Evolutionary conservation across 1,140 invertebrate genomes (phyloP).

Genomic region (Aphis craccivora): DNA sequence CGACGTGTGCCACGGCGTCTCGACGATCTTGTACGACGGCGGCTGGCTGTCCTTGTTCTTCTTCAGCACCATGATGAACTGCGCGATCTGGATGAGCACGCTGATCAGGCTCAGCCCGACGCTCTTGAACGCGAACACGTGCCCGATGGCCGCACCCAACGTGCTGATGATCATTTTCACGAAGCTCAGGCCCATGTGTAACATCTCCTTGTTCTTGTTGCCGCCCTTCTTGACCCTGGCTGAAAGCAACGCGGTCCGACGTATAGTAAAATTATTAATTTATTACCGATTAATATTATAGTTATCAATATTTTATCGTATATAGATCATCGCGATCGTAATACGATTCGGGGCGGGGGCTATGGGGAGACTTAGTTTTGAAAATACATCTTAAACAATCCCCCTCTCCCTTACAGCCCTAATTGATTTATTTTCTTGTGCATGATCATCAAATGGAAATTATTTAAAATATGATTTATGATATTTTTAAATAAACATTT

Average conservation of each 20-base stretch:
- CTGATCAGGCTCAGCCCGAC: slow-evolving; percentile 11
- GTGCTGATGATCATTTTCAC: slow-evolving; percentile 30
- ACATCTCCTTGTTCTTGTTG: slow-evolving; percentile 1
- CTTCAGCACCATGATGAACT: slow-evolving; percentile 44
- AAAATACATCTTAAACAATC: too few species aligned
- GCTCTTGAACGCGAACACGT: slow-evolving; percentile 33
- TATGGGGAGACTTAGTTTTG: too few species aligned
- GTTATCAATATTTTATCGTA: too few species aligned
- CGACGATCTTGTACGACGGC: slow-evolving; percentile 25
- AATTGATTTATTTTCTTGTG: too few species aligned
- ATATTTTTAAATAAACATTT: too few species aligned
- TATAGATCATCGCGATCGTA: too few species aligned
- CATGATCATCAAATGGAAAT: too few species aligned
- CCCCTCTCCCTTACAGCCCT: too few species aligned
- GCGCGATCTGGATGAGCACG: slow-evolving; percentile 37
- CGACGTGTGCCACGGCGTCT: slow-evolving; percentile 35
- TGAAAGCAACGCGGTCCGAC: neutral
- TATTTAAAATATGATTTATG: too few species aligned
- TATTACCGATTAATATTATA: too few species aligned
- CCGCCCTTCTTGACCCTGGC: slow-evolving; percentile 19
- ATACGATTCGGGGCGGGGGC: too few species aligned
- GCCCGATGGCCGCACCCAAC: neutral
- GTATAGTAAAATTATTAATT: too few species aligned
- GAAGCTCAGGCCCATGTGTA: slow-evolving; percentile 42
- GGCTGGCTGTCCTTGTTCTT: neutral